Base-by-base conservation (phyloP, 2,797 vertebrate genomes). In the Stomatorhinus walkeri region DNA sequence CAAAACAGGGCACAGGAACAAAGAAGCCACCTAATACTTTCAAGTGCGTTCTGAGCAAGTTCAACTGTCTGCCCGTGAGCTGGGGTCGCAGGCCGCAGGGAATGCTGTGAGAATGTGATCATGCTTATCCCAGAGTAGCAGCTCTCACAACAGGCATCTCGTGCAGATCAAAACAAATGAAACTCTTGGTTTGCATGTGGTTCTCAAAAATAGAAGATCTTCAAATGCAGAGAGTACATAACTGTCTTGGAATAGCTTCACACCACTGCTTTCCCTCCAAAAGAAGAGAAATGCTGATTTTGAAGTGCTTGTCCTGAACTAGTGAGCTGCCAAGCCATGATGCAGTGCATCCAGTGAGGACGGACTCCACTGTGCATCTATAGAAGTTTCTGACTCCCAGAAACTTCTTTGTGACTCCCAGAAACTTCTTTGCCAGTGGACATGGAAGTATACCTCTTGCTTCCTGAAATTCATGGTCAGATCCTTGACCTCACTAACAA, bases 81-180 rank as follows among this genome's bases (percentile, higher is more conserved):
- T 49, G n/a, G 19, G 40, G 81, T 6, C 7, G 2, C 36, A n/a
- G 16, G 40, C 7, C 28, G 0, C 64, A 14, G 87, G 64, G 87
- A 52, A 52, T 79, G 28, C 68, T 81, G 64, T n/a, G n/a, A 79
- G 72, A 52, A 48, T 83, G 22, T 22, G n/a, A 22, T 43, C 14
- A n/a, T 1, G 4, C 28, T 46, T 49, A 40, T 85, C 40, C 24
- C 88, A 36, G 79, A 68, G 12, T 16, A 85, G 88, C 54, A 85
- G 22, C 54, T 0, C 40, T 43, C 48, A 12, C n/a, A 36, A 49
- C 72, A 79, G 40, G 22, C 59, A 88, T 59, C 86, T 89, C 14
- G 22, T 28, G 59, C 54, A 90, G 89, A 89, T 87, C 8, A 88
- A 72, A 89, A 88, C 46, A 76, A 90, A 87, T 88, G 48, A 61